Conservation (phyloP, 1,140 invertebrate genomes). For the Chionoecetes opilio region DNA sequence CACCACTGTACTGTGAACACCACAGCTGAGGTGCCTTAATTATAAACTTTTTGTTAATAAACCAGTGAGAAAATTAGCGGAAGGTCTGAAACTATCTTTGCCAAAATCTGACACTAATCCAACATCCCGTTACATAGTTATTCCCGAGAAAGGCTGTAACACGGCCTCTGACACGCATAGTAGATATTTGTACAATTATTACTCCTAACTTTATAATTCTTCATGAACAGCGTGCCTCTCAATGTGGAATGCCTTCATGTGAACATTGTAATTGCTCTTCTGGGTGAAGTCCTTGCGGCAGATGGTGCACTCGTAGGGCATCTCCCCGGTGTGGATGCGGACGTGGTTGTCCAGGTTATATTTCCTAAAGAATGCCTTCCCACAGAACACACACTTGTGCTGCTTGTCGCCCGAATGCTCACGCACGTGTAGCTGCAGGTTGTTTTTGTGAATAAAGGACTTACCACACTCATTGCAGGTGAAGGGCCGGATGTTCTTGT, state of each 20-base stretch:
- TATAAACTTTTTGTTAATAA: too few species aligned
- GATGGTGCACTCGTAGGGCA: constrained; percentile 85
- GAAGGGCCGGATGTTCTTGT: constrained; percentile 85
- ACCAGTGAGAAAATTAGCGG: too few species aligned
- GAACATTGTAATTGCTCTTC: constrained; percentile 82
- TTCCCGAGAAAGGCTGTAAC: too few species aligned
- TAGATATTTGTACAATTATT: constrained; percentile 60
- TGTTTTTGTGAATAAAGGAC: constrained; percentile 96
- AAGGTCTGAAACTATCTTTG: too few species aligned
- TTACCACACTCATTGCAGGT: constrained; percentile 97
- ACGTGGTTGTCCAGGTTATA: constrained; percentile 95
- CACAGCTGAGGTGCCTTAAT: too few species aligned
- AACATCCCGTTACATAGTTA: too few species aligned
- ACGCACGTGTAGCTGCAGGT: constrained; percentile 94
- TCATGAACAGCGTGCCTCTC: constrained; percentile 80
- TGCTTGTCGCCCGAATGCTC: constrained; percentile 95
- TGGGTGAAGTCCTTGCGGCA: constrained; percentile 81
- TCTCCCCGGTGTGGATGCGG: constrained; percentile 92
- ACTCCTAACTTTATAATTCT: constrained; percentile 73
- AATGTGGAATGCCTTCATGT: constrained; percentile 81
- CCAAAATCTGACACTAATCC: too few species aligned
- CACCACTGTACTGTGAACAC: too few species aligned
- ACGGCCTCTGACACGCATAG: too few species aligned
- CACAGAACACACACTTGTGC: constrained; percentile 94
- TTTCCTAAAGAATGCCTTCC: constrained; percentile 93